phyloP scores from a whole-genome alignment of 1,140 invertebrate genomes.

The Arctopsyche grandis region DNA sequence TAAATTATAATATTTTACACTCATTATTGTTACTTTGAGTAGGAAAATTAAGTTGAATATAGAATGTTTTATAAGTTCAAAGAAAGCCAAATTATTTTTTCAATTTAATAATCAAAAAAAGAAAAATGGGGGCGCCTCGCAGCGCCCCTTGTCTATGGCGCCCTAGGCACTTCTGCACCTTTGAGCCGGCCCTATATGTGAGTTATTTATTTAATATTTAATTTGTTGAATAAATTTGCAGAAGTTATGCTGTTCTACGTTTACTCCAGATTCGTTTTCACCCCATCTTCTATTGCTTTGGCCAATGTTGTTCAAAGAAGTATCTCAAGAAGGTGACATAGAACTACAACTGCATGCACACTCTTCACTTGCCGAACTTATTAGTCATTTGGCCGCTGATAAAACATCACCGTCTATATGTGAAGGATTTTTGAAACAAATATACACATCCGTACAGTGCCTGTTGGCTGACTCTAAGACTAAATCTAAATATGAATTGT shows the following conservation, averaged over 20 bases:
- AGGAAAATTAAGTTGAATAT: no score
- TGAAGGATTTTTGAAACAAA: conserved; percentile 61
- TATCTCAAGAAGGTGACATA: conserved; percentile 63
- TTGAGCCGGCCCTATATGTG: no score
- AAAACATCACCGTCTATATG: conserved; percentile 58
- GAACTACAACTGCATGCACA: conserved; percentile 60
- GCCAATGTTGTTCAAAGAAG: conserved; percentile 60
- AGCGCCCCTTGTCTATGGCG: no score
- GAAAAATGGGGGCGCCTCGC: no score
- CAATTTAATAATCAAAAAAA: no score
- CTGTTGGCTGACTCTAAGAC: conserved; percentile 65
- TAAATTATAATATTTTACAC: no score
- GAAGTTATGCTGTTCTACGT: conserved; percentile 61
- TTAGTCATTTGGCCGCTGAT: conserved; percentile 58
- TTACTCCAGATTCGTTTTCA: conserved; percentile 57
- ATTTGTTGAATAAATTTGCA: conserved; percentile 55
- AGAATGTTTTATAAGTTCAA: no score
- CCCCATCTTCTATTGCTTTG: conserved; percentile 62
- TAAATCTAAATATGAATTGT: conserved; percentile 64
- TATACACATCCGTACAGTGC: conserved; percentile 62
- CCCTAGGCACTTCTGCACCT: no score
- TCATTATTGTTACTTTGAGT: no score
- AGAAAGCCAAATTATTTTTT: no score
- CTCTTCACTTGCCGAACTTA: conserved; percentile 59
- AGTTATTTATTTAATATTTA: no score